phyloP scores from a whole-genome alignment of 2,888 invertebrate genomes.

The Ectemnius cavifrons region DNA sequence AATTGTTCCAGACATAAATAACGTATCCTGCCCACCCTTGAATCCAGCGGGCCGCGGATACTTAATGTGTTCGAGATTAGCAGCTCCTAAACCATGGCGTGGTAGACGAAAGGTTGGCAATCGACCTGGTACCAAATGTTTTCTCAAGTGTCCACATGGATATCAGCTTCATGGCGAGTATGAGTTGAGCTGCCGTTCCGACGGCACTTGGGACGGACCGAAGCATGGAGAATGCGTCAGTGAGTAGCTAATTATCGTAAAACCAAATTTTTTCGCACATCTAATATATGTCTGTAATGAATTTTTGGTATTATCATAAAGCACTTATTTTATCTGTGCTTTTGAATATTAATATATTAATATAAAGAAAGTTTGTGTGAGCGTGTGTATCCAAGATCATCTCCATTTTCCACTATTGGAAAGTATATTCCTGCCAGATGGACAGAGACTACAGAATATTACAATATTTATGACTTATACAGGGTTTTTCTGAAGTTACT shows the following conservation, averaged over 20 bases:
- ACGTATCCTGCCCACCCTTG: slow-evolving; percentile 76
- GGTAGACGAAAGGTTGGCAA: slow-evolving; percentile 71
- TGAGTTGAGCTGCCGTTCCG: slow-evolving; percentile 76
- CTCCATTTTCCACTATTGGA: too few relatives aligned
- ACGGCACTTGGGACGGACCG: slow-evolving; percentile 78
- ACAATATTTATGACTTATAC: too few relatives aligned
- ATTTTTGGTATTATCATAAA: background rate
- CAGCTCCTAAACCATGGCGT: slow-evolving; percentile 66
- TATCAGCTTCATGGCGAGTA: slow-evolving; percentile 78
- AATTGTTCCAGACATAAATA: slow-evolving; percentile 65
- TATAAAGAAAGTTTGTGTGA: background rate
- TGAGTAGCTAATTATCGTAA: slow-evolving; percentile 65
- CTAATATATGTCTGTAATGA: background rate
- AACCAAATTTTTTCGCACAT: background rate
- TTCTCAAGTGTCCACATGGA: slow-evolving; percentile 78
- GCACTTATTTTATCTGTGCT: background rate
- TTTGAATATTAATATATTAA: background rate
- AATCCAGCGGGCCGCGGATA: slow-evolving; percentile 78
- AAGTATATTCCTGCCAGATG: too few relatives aligned
- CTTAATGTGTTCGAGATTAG: slow-evolving; percentile 76
- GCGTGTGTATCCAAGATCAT: background rate
- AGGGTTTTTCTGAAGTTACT: too few relatives aligned
- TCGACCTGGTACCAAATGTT: slow-evolving; percentile 79
- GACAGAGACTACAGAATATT: too few relatives aligned
- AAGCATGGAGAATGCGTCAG: slow-evolving; percentile 78